Conservation (phyloP, 2,113 vertebrate species). For the Epinephelus lanceolatus region DNA sequence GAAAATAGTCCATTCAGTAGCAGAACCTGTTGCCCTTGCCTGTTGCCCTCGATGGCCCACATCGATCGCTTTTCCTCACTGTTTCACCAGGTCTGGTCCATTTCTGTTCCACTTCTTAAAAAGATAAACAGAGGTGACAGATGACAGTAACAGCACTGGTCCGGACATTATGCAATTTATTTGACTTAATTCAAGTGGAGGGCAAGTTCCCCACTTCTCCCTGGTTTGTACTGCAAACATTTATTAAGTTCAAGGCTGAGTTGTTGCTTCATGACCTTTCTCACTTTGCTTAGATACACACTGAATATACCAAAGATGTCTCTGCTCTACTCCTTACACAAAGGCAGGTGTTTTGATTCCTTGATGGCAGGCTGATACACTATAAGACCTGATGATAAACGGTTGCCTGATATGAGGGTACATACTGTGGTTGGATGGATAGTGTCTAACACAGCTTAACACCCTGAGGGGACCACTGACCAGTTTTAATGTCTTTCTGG, state of each 20-base stretch:
- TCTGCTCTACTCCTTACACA: background rate
- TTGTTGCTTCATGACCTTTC: constrained; percentile 32
- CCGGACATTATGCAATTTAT: constrained; percentile 5
- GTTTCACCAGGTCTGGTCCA: background rate
- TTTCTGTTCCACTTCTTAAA: constrained; percentile 3
- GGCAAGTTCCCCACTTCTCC: background rate
- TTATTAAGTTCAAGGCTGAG: constrained; percentile 23
- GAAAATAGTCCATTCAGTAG: no score
- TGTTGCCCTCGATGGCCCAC: no score
- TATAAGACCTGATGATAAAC: constrained; percentile 41
- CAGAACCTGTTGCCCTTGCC: no score
- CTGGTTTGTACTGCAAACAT: constrained; percentile 52
- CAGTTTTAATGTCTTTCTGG: constrained; percentile 38
- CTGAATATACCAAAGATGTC: background rate
- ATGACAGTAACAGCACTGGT: background rate
- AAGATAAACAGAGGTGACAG: background rate
- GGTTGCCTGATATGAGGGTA: constrained; percentile 9
- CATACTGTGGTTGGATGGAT: constrained; percentile 24
- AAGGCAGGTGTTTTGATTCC: constrained; percentile 3
- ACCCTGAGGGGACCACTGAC: constrained; percentile 25
- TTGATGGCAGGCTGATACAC: constrained; percentile 16
- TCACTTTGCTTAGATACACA: constrained; percentile 31
- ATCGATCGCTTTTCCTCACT: background rate
- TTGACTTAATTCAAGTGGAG: constrained; percentile 25
- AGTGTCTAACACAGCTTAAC: constrained; percentile 32